Conservation (phyloP, 2,113 vertebrate species). For the Tonatia bakeri region DNA sequence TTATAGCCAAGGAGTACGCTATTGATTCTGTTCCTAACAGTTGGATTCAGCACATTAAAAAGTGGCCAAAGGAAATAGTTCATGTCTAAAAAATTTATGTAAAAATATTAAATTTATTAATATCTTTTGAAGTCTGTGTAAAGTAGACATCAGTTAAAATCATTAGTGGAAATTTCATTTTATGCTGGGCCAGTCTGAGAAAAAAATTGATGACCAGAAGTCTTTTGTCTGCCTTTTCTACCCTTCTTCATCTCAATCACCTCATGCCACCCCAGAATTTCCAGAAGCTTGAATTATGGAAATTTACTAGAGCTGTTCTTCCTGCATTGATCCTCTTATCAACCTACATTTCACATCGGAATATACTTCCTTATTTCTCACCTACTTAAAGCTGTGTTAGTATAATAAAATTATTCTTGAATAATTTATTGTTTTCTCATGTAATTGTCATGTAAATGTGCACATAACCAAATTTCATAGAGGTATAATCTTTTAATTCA, state of each 20-base stretch:
- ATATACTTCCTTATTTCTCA: not conserved
- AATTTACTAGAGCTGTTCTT: not conserved
- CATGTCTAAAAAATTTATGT: slow-evolving; percentile 20
- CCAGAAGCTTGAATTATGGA: not conserved
- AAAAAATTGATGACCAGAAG: not conserved
- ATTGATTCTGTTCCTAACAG: slow-evolving; percentile 11
- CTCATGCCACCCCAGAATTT: not conserved
- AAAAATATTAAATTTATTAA: slow-evolving; percentile 37
- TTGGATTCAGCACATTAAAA: slow-evolving; percentile 28
- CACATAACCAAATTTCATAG: not conserved
- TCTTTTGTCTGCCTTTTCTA: not conserved
- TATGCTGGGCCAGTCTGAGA: not conserved
- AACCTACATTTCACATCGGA: not conserved
- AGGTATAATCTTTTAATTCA: not conserved
- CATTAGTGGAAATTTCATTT: not conserved
- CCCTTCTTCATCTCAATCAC: not conserved
- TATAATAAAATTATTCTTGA: not conserved
- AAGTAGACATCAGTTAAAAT: slow-evolving; percentile 15
- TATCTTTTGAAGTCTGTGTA: slow-evolving; percentile 27
- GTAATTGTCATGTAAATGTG: not conserved
- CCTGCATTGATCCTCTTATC: not conserved
- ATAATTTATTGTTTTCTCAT: not conserved
- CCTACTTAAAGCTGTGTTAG: not conserved
- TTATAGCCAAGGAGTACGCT: not conserved
- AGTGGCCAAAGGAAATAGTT: slow-evolving; percentile 8